A percentile compares a stretch with the other conserved stretches of the same genome.
These are phyloP conservation scores for Oreamnos americanus DNA, from an alignment of 2,113 vertebrate genomes.

Conservation along the genomic window DNA sequence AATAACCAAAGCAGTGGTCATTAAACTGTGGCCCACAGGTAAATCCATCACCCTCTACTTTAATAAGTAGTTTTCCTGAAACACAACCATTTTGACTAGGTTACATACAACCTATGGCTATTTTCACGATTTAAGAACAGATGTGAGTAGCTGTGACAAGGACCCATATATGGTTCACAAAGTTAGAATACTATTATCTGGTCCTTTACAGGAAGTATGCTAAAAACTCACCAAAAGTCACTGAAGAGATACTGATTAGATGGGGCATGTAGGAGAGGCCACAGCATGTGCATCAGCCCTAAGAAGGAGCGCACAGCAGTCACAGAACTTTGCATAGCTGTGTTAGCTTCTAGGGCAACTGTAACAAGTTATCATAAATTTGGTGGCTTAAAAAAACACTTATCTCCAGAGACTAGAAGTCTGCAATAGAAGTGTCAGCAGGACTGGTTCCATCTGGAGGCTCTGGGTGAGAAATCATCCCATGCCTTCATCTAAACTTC, in stretches of 20 bases:
- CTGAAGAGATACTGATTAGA: neutral
- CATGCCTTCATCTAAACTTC: neutral
- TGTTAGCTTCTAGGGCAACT: no score
- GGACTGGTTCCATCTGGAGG: neutral
- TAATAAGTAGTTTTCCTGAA: neutral
- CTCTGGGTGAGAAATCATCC: neutral
- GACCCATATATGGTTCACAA: neutral
- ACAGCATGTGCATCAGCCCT: rapidly evolving
- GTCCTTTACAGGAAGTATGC: neutral
- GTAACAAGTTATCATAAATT: neutral
- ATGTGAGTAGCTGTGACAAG: neutral
- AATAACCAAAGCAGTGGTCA: neutral
- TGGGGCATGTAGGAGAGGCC: neutral
- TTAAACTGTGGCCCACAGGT: neutral
- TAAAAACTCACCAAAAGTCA: neutral
- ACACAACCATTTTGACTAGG: neutral
- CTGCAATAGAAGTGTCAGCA: neutral
- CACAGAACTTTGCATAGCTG: neutral
- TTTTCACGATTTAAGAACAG: neutral
- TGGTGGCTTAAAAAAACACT: neutral
- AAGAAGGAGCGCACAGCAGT: neutral
- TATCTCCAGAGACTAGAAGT: neutral
- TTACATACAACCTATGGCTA: neutral
- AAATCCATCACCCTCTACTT: neutral
- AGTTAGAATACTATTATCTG: neutral